Conservation (phyloP, 2,888 invertebrate species). For the Microctonus aethiopoides region DNA sequence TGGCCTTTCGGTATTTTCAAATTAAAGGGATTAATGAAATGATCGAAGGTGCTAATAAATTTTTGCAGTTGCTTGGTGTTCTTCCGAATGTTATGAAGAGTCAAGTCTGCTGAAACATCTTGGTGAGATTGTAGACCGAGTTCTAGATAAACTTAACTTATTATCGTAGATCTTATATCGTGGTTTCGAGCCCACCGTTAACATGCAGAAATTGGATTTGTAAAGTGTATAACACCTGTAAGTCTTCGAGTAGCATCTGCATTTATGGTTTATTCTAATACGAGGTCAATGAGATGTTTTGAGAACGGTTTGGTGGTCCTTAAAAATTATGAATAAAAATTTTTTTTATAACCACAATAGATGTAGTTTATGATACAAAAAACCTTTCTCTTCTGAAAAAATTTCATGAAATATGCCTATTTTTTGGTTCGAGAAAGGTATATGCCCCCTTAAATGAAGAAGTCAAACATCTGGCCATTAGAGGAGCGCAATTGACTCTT, state of each 20-base stretch:
- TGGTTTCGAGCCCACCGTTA: slow-evolving; percentile 1
- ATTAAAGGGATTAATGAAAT: slow-evolving; percentile 15
- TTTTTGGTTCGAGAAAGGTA: no score
- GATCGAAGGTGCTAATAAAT: background rate
- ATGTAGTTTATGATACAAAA: no score
- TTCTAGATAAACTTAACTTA: slow-evolving; percentile 4
- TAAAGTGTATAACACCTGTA: background rate
- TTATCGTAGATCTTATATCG: slow-evolving; percentile 17
- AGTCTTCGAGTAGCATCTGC: no score
- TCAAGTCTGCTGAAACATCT: slow-evolving; percentile 25
- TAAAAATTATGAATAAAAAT: no score
- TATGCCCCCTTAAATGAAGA: no score
- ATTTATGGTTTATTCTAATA: background rate
- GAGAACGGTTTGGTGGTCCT: background rate
- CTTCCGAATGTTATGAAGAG: background rate
- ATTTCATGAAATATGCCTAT: no score
- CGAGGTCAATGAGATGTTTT: background rate
- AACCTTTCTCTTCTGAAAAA: no score
- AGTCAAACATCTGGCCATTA: no score
- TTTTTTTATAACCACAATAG: no score
- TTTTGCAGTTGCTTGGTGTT: background rate
- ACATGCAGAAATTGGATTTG: background rate
- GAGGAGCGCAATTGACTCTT: no score
- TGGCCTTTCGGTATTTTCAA: background rate
- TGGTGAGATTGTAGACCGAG: background rate